Evolutionary conservation across 2,797 vertebrate species (phyloP).

Genomic region (Hephaestus fuliginosus): DNA sequence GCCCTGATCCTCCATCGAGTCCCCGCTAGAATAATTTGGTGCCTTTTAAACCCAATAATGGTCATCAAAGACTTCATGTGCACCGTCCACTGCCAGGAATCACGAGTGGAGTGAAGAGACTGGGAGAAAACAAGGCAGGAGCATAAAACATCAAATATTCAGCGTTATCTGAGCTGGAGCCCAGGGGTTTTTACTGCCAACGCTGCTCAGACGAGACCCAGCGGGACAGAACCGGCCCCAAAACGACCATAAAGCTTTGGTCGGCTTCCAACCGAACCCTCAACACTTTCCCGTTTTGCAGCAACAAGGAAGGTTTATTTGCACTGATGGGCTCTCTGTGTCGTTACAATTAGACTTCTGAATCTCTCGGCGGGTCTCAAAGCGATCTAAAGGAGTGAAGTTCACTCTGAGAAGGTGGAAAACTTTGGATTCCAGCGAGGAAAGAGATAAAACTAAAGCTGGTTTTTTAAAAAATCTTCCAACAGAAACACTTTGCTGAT

Average conservation of each 20-base stretch:
- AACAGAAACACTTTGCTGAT: not conserved
- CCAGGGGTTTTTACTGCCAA: conserved; percentile 12
- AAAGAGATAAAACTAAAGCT: conserved; percentile 9
- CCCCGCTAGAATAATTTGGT: not conserved
- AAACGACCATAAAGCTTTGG: conserved; percentile 25
- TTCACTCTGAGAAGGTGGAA: not conserved
- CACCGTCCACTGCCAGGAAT: conserved; percentile 15
- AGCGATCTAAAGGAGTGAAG: not conserved
- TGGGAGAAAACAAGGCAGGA: conserved; percentile 5
- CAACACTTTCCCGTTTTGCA: not conserved
- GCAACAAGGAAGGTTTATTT: not conserved
- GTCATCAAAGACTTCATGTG: conserved; percentile 44
- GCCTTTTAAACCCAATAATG: conserved; percentile 31
- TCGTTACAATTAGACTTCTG: conserved; percentile 22
- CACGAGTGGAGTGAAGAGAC: not conserved
- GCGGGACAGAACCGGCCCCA: not conserved
- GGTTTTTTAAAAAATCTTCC: not conserved
- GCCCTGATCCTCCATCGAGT: not conserved
- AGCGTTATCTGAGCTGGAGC: not conserved
- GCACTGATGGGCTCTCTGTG: not conserved
- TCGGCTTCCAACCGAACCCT: conserved; percentile 15
- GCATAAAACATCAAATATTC: conserved; percentile 47
- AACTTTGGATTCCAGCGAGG: not conserved
- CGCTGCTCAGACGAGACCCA: conserved; percentile 33
- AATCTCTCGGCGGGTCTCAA: not conserved